Evolutionary conservation across 2,797 vertebrate genomes (phyloP).

Genomic region (Macrochelys suwanniensis): DNA sequence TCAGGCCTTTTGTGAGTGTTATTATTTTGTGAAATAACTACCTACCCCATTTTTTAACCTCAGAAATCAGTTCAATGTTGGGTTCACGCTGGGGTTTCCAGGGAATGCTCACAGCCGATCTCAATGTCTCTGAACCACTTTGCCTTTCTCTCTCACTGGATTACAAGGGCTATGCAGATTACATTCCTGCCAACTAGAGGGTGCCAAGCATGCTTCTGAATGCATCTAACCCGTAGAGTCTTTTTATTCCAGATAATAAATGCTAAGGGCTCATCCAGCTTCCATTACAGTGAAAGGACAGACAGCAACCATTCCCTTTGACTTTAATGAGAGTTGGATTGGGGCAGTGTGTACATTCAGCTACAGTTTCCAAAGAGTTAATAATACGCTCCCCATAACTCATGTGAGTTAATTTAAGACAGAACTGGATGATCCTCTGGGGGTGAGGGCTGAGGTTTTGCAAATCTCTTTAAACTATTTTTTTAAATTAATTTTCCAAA

Average conservation of each 20-base stretch:
- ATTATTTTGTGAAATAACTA: neutral
- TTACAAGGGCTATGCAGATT: neutral
- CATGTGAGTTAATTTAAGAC: neutral
- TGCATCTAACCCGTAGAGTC: too few species aligned
- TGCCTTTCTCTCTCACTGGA: neutral
- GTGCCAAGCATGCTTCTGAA: neutral
- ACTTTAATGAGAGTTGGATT: neutral
- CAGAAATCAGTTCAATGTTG: neutral
- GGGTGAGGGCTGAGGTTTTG: neutral
- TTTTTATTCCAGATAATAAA: fast-evolving
- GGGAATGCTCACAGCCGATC: neutral
- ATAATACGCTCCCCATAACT: neutral
- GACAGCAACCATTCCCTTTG: neutral
- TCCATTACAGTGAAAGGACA: neutral
- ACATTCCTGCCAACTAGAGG: fast-evolving
- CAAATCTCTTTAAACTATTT: neutral
- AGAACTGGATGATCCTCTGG: neutral
- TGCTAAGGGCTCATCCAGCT: fast-evolving
- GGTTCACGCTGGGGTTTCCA: neutral
- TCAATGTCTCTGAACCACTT: neutral
- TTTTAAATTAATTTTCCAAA: neutral
- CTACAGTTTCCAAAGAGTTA: neutral
- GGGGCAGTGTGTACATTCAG: neutral
- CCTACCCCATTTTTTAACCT: neutral
- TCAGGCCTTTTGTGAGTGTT: neutral